phyloP scores from a whole-genome alignment of 2,797 vertebrate species.

The Cheirogaleus major region DNA sequence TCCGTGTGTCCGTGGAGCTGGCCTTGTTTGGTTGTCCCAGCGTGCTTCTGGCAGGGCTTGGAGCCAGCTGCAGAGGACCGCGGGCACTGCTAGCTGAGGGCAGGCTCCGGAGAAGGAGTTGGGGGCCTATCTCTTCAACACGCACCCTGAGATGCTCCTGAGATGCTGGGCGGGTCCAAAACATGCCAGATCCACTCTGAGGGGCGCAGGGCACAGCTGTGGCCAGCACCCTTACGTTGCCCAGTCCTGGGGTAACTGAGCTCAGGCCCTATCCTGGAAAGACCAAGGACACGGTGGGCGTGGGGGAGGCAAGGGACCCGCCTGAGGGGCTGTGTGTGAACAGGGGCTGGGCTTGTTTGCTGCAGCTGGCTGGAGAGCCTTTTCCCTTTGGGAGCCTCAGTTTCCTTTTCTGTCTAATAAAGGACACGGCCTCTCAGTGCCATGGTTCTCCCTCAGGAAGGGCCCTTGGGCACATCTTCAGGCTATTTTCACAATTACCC shows the following conservation, averaged over 20 bases:
- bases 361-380: not conserved
- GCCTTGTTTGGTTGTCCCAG: fast-evolving
- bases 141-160: conserved; percentile 1
- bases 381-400: not conserved
- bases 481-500: not conserved
- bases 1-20: fast-evolving
- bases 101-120: not conserved
- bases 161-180: not conserved
- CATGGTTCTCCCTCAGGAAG: not conserved
- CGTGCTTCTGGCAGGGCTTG: fast-evolving
- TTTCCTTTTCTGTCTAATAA: not conserved
- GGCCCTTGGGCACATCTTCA: not conserved
- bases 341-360: not conserved
- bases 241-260: not conserved
- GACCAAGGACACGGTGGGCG: not conserved
- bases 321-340: not conserved
- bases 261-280: not conserved
- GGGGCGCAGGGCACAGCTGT: not conserved
- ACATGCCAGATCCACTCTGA: not conserved
- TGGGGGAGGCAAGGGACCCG: not conserved
- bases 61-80: not conserved
- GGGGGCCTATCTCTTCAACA: not conserved
- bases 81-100: not conserved
- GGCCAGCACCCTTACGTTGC: not conserved
- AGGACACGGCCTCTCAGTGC: not conserved